A percentile compares a stretch with the other conserved stretches of the same genome.
Conservation (phyloP, 2,888 invertebrate genomes). For the Pherbina coryleti region DNA sequence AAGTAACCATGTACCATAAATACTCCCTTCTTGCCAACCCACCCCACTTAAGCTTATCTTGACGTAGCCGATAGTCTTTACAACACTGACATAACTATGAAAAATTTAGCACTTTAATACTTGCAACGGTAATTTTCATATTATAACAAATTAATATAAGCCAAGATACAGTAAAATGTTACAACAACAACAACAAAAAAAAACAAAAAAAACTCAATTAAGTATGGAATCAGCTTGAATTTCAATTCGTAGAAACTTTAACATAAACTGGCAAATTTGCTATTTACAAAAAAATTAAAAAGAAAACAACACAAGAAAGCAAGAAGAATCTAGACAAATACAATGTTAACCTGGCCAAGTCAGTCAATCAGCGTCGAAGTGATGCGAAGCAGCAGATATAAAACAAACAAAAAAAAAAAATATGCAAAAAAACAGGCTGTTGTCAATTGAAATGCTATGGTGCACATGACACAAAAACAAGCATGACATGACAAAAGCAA, state of each 20-base stretch:
- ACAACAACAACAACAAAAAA: background rate
- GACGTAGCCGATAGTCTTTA: background rate
- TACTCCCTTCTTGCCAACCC: background rate
- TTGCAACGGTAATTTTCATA: conserved; percentile 12
- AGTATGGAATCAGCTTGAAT: background rate
- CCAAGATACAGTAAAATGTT: background rate
- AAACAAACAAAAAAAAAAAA: background rate
- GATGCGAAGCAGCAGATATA: too few relatives aligned
- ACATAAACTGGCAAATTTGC: background rate
- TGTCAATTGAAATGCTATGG: background rate
- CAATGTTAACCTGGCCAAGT: conserved; percentile 39
- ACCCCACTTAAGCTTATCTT: background rate
- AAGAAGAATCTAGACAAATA: background rate
- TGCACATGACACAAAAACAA: conserved; percentile 27
- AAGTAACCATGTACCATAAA: too few relatives aligned
- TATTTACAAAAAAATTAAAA: background rate
- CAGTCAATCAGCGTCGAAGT: conserved; percentile 24
- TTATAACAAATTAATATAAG: conserved; percentile 21
- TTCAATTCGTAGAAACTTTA: conserved; percentile 2
- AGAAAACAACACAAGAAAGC: conserved; percentile 12
- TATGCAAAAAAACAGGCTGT: background rate
- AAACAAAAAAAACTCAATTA: background rate
- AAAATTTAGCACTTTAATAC: background rate
- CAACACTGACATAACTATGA: background rate
- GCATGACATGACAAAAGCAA: conserved; percentile 17